Evolutionary conservation across 1,140 invertebrate genomes (phyloP), one percentile per base, ranked within the genome.

Genomic region (Ectropis grisescens): DNA sequence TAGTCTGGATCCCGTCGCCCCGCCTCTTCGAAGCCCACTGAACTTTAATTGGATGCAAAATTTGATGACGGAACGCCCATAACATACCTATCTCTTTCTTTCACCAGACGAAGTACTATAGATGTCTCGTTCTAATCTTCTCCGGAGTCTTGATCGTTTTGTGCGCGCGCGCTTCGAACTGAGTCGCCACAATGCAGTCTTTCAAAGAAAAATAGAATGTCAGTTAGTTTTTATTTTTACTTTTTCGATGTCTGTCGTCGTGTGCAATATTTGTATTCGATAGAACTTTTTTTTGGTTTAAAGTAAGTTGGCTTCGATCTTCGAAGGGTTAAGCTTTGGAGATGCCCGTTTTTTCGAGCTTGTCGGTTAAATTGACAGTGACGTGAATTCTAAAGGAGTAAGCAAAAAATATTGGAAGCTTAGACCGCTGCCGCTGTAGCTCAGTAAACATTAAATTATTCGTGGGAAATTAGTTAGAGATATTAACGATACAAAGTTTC

Each of bases 261-360:
- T 68, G 75, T 81, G 70, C 76, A 67, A 81, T 81, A 76, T 81
- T 74, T 74, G 69, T 81, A 60, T 68, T 53, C 65, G 35, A 70
- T 66, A 64, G 57, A 64, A 50, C 11, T 41, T 70, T 75, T 74
- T 72, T 71, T 76, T 43, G 54, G 65, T 58, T 71, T 51, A 66
- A 68, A 74, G 65, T 71, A 60, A 58, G 54, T 47, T 47, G 41
- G 38, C 44, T 44, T 44, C 58, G 53, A 41, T 52, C 16, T n/a
- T n/a, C n/a, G n/a, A n/a, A n/a, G n/a, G n/a, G n/a, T n/a, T n/a
- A n/a, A n/a, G n/a, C n/a, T n/a, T n/a, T n/a, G n/a, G n/a, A n/a
- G n/a, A n/a, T n/a, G n/a, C n/a, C n/a, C n/a, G n/a, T n/a, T n/a
- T n/a, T n/a, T n/a, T n/a, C n/a, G n/a, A n/a, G n/a, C n/a, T n/a